These are phyloP conservation scores for Clunio marinus DNA, from an alignment of 2,888 invertebrate genomes.

Conservation along the genomic window DNA sequence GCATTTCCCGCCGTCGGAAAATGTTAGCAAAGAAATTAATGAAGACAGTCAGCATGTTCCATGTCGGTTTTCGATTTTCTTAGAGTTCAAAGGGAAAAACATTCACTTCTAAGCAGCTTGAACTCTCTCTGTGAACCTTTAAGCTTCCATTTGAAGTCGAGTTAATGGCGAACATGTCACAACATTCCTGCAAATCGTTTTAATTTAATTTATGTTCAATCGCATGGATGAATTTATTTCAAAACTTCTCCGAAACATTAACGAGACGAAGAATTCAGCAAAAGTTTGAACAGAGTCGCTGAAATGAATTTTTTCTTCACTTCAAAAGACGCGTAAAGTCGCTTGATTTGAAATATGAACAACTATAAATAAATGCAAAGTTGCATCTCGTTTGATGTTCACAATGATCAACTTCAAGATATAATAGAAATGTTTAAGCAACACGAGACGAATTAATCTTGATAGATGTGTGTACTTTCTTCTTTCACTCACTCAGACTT, in stretches of 20 bases:
- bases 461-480: not conserved
- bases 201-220: not conserved
- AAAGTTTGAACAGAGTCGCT: not conserved
- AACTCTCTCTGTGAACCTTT: not conserved
- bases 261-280: not conserved
- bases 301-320: not conserved
- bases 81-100: not conserved
- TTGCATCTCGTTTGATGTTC: slow-evolving; percentile 2
- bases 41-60: slow-evolving; percentile 15
- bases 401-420: slow-evolving; percentile 1
- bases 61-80: not conserved
- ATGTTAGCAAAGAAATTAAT: not conserved
- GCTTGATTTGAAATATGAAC: not conserved
- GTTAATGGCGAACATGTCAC: not conserved
- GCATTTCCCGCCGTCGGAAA: slow-evolving; percentile 2
- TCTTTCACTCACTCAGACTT: too few species aligned
- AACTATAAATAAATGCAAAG: not conserved
- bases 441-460: not conserved
- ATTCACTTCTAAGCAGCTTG: not conserved
- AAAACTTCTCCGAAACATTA: too few species aligned
- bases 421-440: slow-evolving; percentile 3
- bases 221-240: too few species aligned
- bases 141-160: slow-evolving; percentile 3
- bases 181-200: slow-evolving; percentile 13
- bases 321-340: not conserved